Percentiles rank a stretch among this genome's conserved stretches.
Conservation (phyloP, 2,797 vertebrate genomes). For the Scleropages formosus region DNA sequence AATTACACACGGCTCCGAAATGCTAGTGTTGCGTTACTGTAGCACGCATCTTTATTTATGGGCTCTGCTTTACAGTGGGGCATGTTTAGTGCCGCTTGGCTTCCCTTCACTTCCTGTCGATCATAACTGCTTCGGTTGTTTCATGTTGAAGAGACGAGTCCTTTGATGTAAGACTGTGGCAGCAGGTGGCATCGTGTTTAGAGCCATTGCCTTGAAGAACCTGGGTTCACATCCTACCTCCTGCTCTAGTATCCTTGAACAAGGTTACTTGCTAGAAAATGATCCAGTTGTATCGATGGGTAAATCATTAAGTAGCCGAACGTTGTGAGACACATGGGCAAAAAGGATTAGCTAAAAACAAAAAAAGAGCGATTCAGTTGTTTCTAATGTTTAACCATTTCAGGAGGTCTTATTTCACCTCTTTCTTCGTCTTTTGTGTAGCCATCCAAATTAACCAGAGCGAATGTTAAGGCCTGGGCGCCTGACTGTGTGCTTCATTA, state of each 20-base stretch:
- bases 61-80: not conserved
- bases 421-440: not conserved
- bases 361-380: not conserved
- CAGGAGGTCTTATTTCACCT: not conserved
- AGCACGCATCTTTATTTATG: not conserved
- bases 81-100: no score
- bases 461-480: conserved; percentile 13
- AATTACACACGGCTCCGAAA: conserved; percentile 2
- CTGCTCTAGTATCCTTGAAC: no score
- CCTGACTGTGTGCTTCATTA: not conserved
- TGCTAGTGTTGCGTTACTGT: no score
- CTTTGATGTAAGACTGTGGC: not conserved
- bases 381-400: not conserved
- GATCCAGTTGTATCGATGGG: no score
- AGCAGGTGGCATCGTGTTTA: no score
- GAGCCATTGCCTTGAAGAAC: no score
- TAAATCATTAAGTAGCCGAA: no score
- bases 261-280: no score
- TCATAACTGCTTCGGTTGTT: not conserved
- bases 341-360: not conserved
- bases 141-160: not conserved
- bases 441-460: conserved; percentile 32
- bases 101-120: no score
- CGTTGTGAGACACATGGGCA: no score
- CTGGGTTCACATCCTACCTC: no score